Percentiles rank a stretch among this genome's conserved stretches.
Conservation (phyloP, 2,888 invertebrate species). For the Archips crataeganus region DNA sequence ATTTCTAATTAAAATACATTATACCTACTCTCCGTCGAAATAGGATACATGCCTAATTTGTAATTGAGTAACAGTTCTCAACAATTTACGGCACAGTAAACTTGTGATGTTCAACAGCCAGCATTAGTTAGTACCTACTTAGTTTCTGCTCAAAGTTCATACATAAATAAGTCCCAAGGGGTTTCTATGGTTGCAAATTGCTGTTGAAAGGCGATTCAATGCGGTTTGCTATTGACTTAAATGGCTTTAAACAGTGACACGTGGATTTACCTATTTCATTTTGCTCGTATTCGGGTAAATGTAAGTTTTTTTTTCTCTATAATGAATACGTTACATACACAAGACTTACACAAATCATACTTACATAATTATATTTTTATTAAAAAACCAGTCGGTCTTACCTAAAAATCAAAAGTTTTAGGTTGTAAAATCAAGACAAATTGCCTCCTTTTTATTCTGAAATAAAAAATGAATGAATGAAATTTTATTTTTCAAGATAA, state of each 20-base stretch:
- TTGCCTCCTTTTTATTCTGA: too few species aligned
- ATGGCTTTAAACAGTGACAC: neutral
- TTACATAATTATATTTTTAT: too few species aligned
- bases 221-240: neutral
- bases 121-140: neutral
- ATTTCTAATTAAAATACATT: too few species aligned
- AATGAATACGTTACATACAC: too few species aligned
- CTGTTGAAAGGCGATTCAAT: slow-evolving; percentile 33
- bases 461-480: too few species aligned
- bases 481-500: too few species aligned
- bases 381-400: too few species aligned
- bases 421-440: too few species aligned
- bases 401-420: too few species aligned
- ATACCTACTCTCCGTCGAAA: too few species aligned
- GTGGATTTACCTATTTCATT: neutral
- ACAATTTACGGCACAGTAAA: neutral
- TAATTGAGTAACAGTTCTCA: neutral
- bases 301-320: too few species aligned
- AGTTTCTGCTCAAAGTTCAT: neutral
- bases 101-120: neutral
- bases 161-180: slow-evolving; percentile 52
- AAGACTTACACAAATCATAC: too few species aligned
- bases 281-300: neutral
- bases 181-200: slow-evolving; percentile 66
- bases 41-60: neutral